A percentile compares a stretch with the other conserved stretches of the same genome.
These are phyloP conservation scores for Pitta sordida DNA, from an alignment of 2,113 vertebrate species.

Conservation along the genomic window DNA sequence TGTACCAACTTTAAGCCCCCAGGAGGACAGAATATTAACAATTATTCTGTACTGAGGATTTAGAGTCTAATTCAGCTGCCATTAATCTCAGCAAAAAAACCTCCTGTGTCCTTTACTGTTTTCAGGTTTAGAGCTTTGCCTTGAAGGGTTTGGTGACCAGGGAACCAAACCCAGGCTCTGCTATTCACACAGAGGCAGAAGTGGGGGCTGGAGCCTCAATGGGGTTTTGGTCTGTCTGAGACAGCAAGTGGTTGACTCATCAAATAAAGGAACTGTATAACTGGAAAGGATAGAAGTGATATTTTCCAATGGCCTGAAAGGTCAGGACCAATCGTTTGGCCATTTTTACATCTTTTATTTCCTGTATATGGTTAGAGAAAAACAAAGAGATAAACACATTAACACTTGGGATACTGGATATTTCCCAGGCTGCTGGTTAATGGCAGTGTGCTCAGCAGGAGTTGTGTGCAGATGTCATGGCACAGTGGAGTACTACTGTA, in stretches of 20 bases:
- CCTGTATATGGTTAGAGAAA: background rate
- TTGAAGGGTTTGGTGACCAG: background rate
- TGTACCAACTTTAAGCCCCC: background rate
- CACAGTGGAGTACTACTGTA: background rate
- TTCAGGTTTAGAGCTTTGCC: background rate
- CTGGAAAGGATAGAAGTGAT: background rate
- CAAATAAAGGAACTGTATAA: background rate
- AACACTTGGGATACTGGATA: background rate
- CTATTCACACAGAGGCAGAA: background rate
- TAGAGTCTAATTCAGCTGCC: slow-evolving; percentile 5
- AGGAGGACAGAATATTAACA: background rate
- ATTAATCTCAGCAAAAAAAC: slow-evolving; percentile 6
- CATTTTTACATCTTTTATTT: background rate
- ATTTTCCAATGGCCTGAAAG: background rate
- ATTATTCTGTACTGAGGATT: slow-evolving; percentile 24
- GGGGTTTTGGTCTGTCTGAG: background rate
- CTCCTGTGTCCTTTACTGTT: background rate
- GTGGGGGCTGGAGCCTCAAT: background rate
- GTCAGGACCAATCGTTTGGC: background rate
- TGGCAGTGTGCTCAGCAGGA: background rate
- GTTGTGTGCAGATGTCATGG: background rate
- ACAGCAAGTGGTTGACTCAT: background rate
- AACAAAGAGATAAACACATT: background rate
- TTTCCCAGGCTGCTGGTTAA: background rate
- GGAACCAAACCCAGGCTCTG: background rate